These are phyloP conservation scores for Trinectes maculatus DNA, from an alignment of 2,113 vertebrate genomes.

Conservation along the genomic window DNA sequence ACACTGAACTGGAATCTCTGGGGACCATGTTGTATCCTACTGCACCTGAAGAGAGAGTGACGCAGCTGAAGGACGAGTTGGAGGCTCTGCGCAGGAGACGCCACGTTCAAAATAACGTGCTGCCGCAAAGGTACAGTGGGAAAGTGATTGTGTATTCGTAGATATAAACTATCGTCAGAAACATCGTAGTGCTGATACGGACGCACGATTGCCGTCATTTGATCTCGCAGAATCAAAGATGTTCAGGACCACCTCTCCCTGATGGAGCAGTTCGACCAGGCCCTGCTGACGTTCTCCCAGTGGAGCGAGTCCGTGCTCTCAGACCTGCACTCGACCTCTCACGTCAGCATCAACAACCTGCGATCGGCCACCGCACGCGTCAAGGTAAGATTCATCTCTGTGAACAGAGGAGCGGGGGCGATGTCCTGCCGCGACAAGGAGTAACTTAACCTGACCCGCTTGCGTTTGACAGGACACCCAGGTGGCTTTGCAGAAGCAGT, in stretches of 20 bases:
- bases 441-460: slow-evolving; percentile 1
- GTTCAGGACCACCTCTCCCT: slow-evolving; percentile 85
- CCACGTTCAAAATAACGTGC: slow-evolving; percentile 74
- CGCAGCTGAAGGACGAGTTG: slow-evolving; percentile 80
- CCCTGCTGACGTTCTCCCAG: slow-evolving; percentile 88
- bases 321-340: slow-evolving; percentile 84
- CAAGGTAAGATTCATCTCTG: slow-evolving; percentile 84
- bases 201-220: neutral
- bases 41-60: slow-evolving; percentile 80
- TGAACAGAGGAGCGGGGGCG: too few relatives aligned
- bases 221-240: slow-evolving; percentile 81
- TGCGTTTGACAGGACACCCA: slow-evolving; percentile 82
- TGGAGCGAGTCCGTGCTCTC: slow-evolving; percentile 91
- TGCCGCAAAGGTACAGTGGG: slow-evolving; percentile 82
- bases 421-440: too few relatives aligned
- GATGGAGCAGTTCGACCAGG: slow-evolving; percentile 88
- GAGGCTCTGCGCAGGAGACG: slow-evolving; percentile 83
- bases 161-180: neutral
- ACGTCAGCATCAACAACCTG: slow-evolving; percentile 85
- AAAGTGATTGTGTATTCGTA: too few relatives aligned
- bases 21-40: slow-evolving; percentile 80
- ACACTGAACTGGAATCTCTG: slow-evolving; percentile 79
- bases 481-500: slow-evolving; percentile 82
- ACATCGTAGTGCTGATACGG: neutral
- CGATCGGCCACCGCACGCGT: slow-evolving; percentile 80